Evolutionary conservation across 2,113 vertebrate genomes (phyloP), one percentile per base, ranked within the genome.

Genomic region (Lanius ludovicianus): DNA sequence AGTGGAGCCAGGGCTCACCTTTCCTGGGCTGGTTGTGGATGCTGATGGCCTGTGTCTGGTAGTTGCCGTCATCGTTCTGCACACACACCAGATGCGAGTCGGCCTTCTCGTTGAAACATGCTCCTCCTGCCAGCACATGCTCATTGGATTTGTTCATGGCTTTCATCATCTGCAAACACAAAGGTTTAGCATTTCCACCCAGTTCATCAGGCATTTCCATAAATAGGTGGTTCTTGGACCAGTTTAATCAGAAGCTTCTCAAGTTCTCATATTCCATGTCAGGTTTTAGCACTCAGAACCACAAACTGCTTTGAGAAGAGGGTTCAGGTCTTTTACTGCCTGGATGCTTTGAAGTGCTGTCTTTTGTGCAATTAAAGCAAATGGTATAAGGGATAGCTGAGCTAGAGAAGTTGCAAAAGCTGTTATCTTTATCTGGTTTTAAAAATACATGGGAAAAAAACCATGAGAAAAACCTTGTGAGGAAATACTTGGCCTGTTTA

Each of bases 121-220:
- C 99, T 15, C 99, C 99, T 88, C 99, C 99, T 10, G 99, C 99
- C 92, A 99, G 97, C 67, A 99, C 99, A 19, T 99, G 99, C 82
- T 99, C 99, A n/a, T 99, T 99, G 91, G 99, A 99, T 92, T 99
- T 99, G 97, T 99, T 99, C 99, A 99, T 99, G 96, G 99, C 99
- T 98, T 99, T 99, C 99, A 99, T 99, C 97, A 99, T 98, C 99
- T 99, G 97, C 89, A 96, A 96, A 91, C 90, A 96, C 79, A 92
- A 76, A 76, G 39, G 24, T 52, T 88, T 9, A 70, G 28, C 57
- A 28, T 44, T 50, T 50, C 65, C 19, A 71, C 55, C 42, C 67
- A 24, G 42, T 20, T 59, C 13, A 1, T 13, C 59, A 13, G 55
- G 60, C 18, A 13, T 16, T 35, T n/a, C 80, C 68, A 69, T 14